phyloP scores from a whole-genome alignment of 2,113 vertebrate species.

The Rhadina sibilatrix region DNA sequence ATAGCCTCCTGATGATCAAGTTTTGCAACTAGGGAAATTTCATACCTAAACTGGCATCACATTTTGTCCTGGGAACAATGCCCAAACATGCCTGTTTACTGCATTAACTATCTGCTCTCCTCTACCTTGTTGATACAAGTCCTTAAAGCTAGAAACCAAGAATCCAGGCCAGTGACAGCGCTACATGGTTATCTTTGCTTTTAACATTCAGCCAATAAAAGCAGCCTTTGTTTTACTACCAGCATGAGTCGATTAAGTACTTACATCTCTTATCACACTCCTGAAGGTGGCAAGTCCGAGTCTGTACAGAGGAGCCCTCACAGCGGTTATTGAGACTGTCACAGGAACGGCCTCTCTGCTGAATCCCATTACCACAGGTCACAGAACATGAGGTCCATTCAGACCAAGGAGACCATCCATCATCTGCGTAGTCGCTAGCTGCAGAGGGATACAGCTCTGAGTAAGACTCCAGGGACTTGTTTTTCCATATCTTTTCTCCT shows the following conservation, averaged over 20 bases:
- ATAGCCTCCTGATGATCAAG: background rate
- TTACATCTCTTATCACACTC: constrained; percentile 98
- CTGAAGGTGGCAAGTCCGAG: constrained; percentile 91
- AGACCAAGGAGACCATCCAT: constrained; percentile 97
- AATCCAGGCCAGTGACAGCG: background rate
- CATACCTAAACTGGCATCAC: background rate
- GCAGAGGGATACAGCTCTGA: background rate
- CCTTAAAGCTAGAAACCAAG: background rate
- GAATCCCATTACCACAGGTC: constrained; percentile 92
- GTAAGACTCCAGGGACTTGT: background rate
- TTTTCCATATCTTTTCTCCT: background rate
- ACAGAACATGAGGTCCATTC: constrained; percentile 97
- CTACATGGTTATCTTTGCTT: background rate
- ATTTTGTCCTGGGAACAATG: background rate
- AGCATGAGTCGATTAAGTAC: constrained; percentile 3
- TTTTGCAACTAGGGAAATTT: background rate
- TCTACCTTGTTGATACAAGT: background rate
- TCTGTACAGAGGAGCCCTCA: constrained; percentile 96
- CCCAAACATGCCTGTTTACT: background rate
- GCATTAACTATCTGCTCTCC: background rate
- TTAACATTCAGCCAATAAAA: background rate
- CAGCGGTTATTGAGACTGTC: constrained; percentile 97
- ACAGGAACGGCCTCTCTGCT: constrained; percentile 96
- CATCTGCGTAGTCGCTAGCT: constrained; percentile 86
- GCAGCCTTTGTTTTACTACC: background rate